Conservation (phyloP, 2,113 vertebrate species). For the Setophaga coronata region DNA sequence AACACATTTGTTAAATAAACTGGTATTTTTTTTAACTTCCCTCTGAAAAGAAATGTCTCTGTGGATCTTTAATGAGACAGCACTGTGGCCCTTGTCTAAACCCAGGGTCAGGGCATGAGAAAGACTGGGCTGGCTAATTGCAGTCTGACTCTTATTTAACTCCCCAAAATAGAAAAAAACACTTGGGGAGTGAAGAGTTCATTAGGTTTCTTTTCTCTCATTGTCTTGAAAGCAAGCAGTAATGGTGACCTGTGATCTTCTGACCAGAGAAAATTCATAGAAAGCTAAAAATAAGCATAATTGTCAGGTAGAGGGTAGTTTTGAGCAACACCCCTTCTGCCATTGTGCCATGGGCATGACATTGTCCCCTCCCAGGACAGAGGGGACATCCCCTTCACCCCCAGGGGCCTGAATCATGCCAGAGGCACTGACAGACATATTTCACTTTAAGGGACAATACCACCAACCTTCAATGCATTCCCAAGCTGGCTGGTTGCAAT, state of each 20-base stretch:
- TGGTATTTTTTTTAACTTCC: not conserved
- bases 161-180: not conserved
- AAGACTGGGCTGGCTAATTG: not conserved
- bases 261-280: not conserved
- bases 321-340: not conserved
- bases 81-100: not conserved
- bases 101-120: not conserved
- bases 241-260: not conserved
- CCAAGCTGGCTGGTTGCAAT: not conserved
- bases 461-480: not conserved
- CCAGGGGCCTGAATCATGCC: not conserved
- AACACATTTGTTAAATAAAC: not conserved
- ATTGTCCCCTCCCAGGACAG: not conserved
- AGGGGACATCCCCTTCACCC: not conserved
- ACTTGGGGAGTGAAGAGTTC: not conserved
- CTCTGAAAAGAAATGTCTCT: not conserved
- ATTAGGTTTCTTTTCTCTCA: not conserved
- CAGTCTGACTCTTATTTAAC: not conserved
- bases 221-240: not conserved
- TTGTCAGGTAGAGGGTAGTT: not conserved
- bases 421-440: not conserved
- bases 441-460: not conserved
- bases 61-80: not conserved
- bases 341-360: accelerated
- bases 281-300: not conserved